Base-by-base conservation (phyloP, 2,888 invertebrate species). In the Saturnia japonica region DNA sequence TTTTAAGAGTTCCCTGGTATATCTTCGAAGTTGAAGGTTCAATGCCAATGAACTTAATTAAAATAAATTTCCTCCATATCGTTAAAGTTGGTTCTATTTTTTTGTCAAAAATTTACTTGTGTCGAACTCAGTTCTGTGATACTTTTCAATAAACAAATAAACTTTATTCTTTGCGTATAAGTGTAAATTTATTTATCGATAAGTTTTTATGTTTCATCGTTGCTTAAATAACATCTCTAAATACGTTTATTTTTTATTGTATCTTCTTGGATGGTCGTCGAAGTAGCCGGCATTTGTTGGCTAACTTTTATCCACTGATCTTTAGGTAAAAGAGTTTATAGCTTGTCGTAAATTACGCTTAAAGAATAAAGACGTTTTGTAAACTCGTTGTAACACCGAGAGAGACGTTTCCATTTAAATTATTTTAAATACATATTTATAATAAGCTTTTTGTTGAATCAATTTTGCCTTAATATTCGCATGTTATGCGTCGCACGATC, bases 341-440 rank as follows among this genome's bases (percentile, higher is more conserved):
- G 87, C 84, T 78, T 73, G 74, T 81, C 90, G 87, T 93, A 93
- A 93, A 93, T 91, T 84, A 90, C 75, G 75, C 77, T 78, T 79
- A 82, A 81, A n/a, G 88, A 85, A 93, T 93, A 92, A 91, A 93
- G 93, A 91, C 88, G 91, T 93, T 91, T 88, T 89, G 88, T 91
- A 85, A 85, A 85, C 85, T 81, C 76, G 77, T 77, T 82, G 81
- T 83, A 85, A 85, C 82, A 80, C 79, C 81, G 78, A 82, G 87
- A 88, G 78, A 82, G 87, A 89, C 87, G 85, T 88, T 91, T 90
- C 87, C 88, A 91, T 91, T 91, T 89, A 88, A 90, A 90, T 90
- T 89, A 89, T 88, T 88, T 90, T 88, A 89, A 85, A 90, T 89
- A 87, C 85, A 82, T 85, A 84, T 84, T 85, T 83, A 83, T 89